Evolutionary conservation across 2,888 invertebrate species (phyloP).

Genomic region (Papilio protenor): DNA sequence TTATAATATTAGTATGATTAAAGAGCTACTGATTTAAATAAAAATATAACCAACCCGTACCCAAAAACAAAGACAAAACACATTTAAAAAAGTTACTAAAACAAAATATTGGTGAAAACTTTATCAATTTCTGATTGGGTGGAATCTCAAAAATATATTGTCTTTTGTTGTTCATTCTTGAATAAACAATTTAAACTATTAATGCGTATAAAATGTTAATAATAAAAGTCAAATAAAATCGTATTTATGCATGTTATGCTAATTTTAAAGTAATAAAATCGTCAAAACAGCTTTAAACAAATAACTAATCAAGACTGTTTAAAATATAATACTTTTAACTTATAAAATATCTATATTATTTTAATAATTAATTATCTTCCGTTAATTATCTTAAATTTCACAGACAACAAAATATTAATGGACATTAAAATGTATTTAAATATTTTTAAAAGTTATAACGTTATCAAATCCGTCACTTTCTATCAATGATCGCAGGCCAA

Average conservation of each 20-base stretch:
- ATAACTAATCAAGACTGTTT: background rate
- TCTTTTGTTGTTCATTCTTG: background rate
- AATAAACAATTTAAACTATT: background rate
- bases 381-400: background rate
- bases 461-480: slow-evolving; percentile 3
- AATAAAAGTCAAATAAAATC: slow-evolving; percentile 7
- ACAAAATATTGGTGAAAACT: no score
- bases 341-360: background rate
- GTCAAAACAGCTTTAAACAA: background rate
- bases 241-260: background rate
- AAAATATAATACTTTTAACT: background rate
- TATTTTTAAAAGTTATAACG: background rate
- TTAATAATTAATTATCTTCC: background rate
- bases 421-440: background rate
- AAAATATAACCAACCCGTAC: no score
- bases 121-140: no score
- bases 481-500: slow-evolving; percentile 6
- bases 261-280: background rate
- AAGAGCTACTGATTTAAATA: no score
- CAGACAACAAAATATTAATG: background rate
- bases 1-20: no score
- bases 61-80: no score
- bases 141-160: no score
- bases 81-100: no score
- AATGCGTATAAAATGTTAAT: background rate